Evolutionary conservation across 2,113 vertebrate genomes (phyloP).

Genomic region (Dicaeum eximium): DNA sequence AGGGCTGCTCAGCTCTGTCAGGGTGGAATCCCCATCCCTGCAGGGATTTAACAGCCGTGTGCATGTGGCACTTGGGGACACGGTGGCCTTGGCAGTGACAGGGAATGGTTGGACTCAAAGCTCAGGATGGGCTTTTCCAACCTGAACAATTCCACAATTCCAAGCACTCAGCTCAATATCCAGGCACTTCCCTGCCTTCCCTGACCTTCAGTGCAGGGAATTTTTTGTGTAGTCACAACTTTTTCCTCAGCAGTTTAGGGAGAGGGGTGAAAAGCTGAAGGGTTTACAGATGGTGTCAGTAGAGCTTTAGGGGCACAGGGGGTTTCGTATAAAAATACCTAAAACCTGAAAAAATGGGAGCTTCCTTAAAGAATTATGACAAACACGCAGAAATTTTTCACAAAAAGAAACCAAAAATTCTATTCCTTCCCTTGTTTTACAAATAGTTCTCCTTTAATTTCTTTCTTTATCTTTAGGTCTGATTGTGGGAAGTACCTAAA

Average conservation of each 20-base stretch:
- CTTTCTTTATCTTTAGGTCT: neutral
- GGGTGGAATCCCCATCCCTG: neutral
- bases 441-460: neutral
- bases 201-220: neutral
- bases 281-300: neutral
- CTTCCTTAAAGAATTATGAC: neutral
- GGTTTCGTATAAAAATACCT: neutral
- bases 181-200: neutral
- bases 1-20: neutral
- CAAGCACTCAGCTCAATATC: rapidly evolving
- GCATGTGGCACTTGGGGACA: neutral
- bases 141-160: rapidly evolving
- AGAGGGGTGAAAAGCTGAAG: neutral
- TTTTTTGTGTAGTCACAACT: neutral
- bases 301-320: neutral
- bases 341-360: neutral
- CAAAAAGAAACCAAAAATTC: neutral
- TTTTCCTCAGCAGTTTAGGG: neutral
- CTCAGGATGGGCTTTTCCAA: neutral
- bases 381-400: neutral
- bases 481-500: constrained; percentile 31
- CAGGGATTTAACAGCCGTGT: neutral
- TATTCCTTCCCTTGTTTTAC: neutral
- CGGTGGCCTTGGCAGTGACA: neutral
- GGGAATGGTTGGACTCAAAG: neutral